A percentile compares a stretch with the other conserved stretches of the same genome.
These are phyloP conservation scores for Sipha maydis DNA, from an alignment of 2,888 invertebrate species.

Conservation along the genomic window DNA sequence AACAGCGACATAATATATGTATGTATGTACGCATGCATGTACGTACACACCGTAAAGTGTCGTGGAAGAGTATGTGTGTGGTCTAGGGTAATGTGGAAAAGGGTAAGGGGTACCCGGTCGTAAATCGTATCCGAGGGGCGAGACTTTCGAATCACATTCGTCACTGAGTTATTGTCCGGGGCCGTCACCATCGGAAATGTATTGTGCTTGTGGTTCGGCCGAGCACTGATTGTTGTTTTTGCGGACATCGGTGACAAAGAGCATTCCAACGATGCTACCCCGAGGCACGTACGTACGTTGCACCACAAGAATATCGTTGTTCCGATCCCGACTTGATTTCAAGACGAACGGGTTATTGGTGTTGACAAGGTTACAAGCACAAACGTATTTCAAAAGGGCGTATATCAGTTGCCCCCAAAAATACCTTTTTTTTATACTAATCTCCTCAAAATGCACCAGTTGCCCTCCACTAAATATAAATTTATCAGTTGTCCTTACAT, in stretches of 20 bases:
- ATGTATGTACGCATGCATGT: too few relatives aligned
- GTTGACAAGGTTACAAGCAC: too few relatives aligned
- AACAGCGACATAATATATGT: neutral
- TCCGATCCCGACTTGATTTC: too few relatives aligned
- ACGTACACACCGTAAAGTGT: neutral
- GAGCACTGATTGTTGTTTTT: neutral
- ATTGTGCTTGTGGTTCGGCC: neutral
- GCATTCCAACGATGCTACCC: neutral
- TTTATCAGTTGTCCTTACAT: too few relatives aligned
- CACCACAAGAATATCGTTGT: too few relatives aligned
- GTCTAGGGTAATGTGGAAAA: neutral
- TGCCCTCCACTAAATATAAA: too few relatives aligned
- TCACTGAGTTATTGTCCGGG: constrained; percentile 35
- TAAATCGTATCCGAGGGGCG: constrained; percentile 37
- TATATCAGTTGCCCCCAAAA: too few relatives aligned
- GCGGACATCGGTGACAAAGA: neutral
- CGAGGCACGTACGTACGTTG: too few relatives aligned
- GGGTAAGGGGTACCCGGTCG: neutral
- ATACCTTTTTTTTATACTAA: too few relatives aligned
- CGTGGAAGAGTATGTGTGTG: neutral
- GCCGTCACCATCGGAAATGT: neutral
- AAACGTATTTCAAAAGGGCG: too few relatives aligned
- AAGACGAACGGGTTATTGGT: too few relatives aligned
- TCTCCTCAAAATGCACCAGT: too few relatives aligned
- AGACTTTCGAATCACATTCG: constrained; percentile 30